Conservation (phyloP, 2,797 vertebrate species). For the Leptatherina wallacei region DNA sequence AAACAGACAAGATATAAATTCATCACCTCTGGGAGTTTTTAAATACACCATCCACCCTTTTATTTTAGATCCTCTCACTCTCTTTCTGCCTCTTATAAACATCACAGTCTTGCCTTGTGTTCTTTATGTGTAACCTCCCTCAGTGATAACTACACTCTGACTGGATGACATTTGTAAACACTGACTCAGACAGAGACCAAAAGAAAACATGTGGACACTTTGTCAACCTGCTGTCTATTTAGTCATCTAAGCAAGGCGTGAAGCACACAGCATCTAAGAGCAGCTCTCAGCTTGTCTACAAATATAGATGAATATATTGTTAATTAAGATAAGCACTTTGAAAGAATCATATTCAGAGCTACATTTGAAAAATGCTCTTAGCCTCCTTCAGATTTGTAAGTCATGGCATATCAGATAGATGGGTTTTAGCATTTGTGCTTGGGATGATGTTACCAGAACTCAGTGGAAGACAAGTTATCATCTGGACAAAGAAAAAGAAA, state of each 20-base stretch:
- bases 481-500: conserved; percentile 42
- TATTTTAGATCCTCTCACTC: conserved; percentile 26
- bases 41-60: conserved; percentile 54
- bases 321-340: conserved; percentile 45
- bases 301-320: conserved; percentile 27
- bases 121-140: conserved; percentile 26
- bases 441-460: conserved; percentile 1
- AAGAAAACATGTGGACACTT: conserved; percentile 27
- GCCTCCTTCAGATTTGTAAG: conserved; percentile 21
- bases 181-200: conserved; percentile 40
- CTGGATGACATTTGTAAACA: conserved; percentile 53
- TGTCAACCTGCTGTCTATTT: conserved; percentile 31
- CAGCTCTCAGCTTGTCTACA: conserved; percentile 22
- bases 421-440: conserved; percentile 21
- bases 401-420: conserved; percentile 11
- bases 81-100: conserved; percentile 28
- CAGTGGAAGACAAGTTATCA: conserved; percentile 20
- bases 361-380: conserved; percentile 25
- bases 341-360: conserved; percentile 15
- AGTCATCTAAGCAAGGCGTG: conserved; percentile 30
- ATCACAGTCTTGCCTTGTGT: conserved; percentile 34
- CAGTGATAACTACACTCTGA: conserved; percentile 34
- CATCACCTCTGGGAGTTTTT: conserved; percentile 67
- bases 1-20: conserved; percentile 74
- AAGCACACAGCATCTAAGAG: conserved; percentile 16